Percentiles rank a stretch among this genome's conserved stretches.
These are phyloP conservation scores for Euura saliciscinereae DNA, from an alignment of 1,140 invertebrate genomes.

Conservation along the genomic window DNA sequence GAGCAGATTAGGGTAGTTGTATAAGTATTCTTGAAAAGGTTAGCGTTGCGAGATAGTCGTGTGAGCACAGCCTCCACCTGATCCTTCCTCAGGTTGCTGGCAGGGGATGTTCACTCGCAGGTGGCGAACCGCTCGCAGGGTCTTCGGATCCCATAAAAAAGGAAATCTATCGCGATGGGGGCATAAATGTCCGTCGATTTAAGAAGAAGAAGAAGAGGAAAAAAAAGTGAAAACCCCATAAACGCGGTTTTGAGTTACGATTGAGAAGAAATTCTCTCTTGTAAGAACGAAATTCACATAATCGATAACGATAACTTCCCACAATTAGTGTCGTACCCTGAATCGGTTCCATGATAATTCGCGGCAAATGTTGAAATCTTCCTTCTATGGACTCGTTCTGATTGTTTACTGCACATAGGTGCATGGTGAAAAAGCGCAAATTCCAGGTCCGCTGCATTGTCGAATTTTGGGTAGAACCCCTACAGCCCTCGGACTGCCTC, in stretches of 20 bases:
- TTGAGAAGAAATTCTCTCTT: neutral
- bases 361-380: neutral
- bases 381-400: too few species aligned
- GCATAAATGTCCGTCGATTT: conserved; percentile 1
- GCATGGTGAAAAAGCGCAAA: too few species aligned
- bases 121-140: neutral
- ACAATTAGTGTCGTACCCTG: neutral
- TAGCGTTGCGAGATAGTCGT: conserved; percentile 3
- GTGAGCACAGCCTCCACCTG: neutral
- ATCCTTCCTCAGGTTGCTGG: conserved; percentile 1
- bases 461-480: too few species aligned
- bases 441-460: too few species aligned
- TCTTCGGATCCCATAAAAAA: conserved; percentile 1
- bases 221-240: neutral
- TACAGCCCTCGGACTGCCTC: neutral
- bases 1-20: conserved; percentile 27
- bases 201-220: neutral
- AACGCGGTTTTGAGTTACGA: neutral
- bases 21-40: neutral
- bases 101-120: neutral
- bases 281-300: too few species aligned
- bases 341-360: neutral
- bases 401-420: too few species aligned
- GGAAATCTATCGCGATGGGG: conserved; percentile 5
- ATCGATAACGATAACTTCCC: too few species aligned